Conservation (phyloP, 2,797 vertebrate species). For the Acanthornis magna region DNA sequence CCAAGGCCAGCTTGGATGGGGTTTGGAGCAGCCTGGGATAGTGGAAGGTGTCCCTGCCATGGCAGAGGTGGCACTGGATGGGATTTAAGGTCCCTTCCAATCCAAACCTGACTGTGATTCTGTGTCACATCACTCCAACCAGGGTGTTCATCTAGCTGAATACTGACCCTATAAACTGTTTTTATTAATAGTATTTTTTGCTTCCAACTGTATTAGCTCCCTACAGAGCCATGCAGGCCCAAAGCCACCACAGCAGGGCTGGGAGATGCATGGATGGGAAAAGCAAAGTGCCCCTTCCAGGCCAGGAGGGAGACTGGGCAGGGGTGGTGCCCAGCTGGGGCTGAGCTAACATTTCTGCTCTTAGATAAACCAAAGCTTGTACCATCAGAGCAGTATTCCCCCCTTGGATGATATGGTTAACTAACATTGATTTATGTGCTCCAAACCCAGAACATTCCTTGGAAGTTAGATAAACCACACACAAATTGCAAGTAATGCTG, state of each 20-base stretch:
- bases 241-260: not conserved
- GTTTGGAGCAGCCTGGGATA: accelerated
- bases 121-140: not conserved
- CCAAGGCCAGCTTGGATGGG: accelerated
- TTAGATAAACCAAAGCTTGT: not conserved
- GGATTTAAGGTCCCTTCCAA: not conserved
- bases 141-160: not conserved
- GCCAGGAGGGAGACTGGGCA: not conserved
- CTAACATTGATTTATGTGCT: not conserved
- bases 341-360: not conserved
- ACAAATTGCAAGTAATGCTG: slow-evolving; percentile 26
- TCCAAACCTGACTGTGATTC: not conserved
- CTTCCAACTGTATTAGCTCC: not conserved
- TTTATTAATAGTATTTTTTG: not conserved
- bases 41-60: not conserved
- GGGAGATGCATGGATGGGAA: not conserved
- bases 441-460: slow-evolving; percentile 36
- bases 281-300: not conserved
- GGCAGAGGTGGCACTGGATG: not conserved
- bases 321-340: not conserved
- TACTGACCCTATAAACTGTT: not conserved
- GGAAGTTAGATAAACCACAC: slow-evolving; percentile 47
- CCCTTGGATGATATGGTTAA: not conserved
- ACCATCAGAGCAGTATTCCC: not conserved
- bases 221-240: not conserved